Evolutionary conservation across 2,888 invertebrate genomes (phyloP).

Genomic region (Cabera pusaria): DNA sequence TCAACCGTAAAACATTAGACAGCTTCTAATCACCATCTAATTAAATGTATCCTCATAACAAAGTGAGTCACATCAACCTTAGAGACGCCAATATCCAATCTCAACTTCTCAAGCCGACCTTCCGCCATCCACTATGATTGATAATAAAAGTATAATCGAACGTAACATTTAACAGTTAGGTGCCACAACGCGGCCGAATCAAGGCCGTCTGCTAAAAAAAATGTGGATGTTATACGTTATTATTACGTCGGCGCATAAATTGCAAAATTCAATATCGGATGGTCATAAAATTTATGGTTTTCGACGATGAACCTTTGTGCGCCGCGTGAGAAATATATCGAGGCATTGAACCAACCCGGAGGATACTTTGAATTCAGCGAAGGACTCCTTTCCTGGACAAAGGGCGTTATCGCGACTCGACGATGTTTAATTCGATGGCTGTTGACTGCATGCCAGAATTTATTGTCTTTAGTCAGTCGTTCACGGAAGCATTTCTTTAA

Average conservation of each 20-base stretch:
- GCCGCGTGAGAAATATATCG: conserved; percentile 59
- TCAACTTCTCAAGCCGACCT: conserved; percentile 42
- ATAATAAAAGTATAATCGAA: conserved; percentile 39
- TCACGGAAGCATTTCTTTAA: conserved; percentile 17
- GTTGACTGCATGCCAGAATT: conserved; percentile 20
- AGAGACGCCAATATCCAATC: conserved; percentile 25
- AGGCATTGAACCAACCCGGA: conserved; percentile 51
- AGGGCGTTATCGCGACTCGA: conserved; percentile 32
- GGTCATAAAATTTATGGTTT: conserved; percentile 66
- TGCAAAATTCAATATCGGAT: conserved; percentile 67
- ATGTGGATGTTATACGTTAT: conserved; percentile 41
- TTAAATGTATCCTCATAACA: conserved; percentile 23
- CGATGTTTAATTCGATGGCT: conserved; percentile 15
- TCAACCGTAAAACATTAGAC: conserved; percentile 10
- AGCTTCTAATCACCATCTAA: conserved; percentile 12
- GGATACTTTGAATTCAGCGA: conserved; percentile 64
- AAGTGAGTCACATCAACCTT: conserved; percentile 28
- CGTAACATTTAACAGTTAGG: conserved; percentile 36
- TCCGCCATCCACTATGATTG: conserved; percentile 34
- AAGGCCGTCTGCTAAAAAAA: conserved; percentile 50
- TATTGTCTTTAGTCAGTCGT: conserved; percentile 17
- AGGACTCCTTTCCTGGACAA: conserved; percentile 53
- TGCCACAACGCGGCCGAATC: conserved; percentile 36
- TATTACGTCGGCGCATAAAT: conserved; percentile 56
- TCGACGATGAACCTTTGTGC: conserved; percentile 58